Conservation (phyloP, 2,113 vertebrate genomes). For the Typhlomys cinereus region DNA sequence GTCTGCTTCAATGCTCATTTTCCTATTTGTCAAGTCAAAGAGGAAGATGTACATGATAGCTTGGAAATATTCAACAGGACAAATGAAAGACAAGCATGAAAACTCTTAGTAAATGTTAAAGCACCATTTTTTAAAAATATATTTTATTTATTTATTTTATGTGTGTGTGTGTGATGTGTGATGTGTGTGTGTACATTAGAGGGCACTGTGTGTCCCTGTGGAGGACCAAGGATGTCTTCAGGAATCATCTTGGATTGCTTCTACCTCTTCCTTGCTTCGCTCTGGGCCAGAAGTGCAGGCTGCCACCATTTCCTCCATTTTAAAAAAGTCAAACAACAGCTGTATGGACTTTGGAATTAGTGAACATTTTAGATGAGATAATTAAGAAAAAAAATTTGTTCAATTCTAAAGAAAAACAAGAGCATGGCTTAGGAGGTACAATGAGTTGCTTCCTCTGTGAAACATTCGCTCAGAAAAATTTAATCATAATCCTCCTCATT, state of each 20-base stretch:
- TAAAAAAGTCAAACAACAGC: not conserved
- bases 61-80: not conserved
- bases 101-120: conserved; percentile 6
- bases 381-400: not conserved
- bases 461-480: not conserved
- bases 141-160: too few relatives aligned
- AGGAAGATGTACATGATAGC: not conserved
- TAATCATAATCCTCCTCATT: not conserved
- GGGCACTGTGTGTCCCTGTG: too few relatives aligned
- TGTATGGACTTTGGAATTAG: not conserved
- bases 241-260: too few relatives aligned
- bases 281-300: too few relatives aligned
- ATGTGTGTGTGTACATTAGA: too few relatives aligned
- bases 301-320: too few relatives aligned
- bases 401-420: conserved; percentile 6
- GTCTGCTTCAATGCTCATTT: not conserved
- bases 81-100: not conserved
- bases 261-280: too few relatives aligned
- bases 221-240: too few relatives aligned
- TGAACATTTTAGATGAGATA: not conserved
- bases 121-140: too few relatives aligned
- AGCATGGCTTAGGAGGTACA: not conserved
- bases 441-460: not conserved
- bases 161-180: too few relatives aligned
- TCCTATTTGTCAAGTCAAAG: not conserved